Evolutionary conservation across 1,140 invertebrate genomes (phyloP).

Genomic region (Oncopodura yosiiana): DNA sequence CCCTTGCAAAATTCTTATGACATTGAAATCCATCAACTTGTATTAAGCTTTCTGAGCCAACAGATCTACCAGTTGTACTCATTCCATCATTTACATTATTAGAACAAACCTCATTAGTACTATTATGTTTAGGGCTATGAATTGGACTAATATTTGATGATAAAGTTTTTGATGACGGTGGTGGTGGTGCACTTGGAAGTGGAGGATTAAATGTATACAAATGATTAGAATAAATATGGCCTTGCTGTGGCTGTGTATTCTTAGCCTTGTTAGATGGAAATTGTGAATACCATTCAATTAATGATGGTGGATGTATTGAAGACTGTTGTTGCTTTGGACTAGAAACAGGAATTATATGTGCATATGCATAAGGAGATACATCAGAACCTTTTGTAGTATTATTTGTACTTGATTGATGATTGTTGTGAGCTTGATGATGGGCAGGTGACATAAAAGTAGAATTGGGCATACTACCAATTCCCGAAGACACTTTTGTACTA

Average conservation of each 20-base stretch:
- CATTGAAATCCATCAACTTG: slow-evolving; percentile 35
- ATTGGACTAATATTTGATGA: not conserved
- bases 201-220: slow-evolving; percentile 29
- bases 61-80: slow-evolving; percentile 24
- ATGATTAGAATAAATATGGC: slow-evolving; percentile 29
- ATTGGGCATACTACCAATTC: too few species aligned
- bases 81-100: slow-evolving; percentile 13
- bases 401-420: slow-evolving; percentile 11
- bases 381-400: slow-evolving; percentile 25
- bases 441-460: too few species aligned
- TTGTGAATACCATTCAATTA: slow-evolving; percentile 35
- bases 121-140: not conserved
- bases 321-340: slow-evolving; percentile 3
- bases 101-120: not conserved
- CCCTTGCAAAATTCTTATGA: slow-evolving; percentile 28
- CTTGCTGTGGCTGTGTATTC: not conserved
- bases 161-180: not conserved
- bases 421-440: too few species aligned
- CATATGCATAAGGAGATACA: slow-evolving; percentile 35
- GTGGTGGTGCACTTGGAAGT: not conserved
- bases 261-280: slow-evolving; percentile 3
- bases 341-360: slow-evolving; percentile 27
- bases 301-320: slow-evolving; percentile 13
- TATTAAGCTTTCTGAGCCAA: slow-evolving; percentile 29
- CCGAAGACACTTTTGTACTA: too few species aligned